Base-by-base conservation (phyloP, 2,113 vertebrate genomes). In the Zeus faber region DNA sequence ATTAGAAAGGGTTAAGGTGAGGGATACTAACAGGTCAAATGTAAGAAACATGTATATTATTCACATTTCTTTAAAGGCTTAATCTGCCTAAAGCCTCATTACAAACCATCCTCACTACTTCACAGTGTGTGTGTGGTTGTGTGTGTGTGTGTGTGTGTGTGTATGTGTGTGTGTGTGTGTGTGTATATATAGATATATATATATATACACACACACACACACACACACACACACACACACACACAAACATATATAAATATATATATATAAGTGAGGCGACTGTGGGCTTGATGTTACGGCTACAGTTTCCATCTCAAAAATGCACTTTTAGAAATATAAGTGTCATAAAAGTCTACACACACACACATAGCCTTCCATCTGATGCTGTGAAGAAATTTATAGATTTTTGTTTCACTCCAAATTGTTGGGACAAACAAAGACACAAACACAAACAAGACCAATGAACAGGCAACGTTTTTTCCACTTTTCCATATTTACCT, bases 381-480 rank as follows among this genome's bases (percentile, higher is more conserved):
- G 3, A 44, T n/a, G 13, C 16, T 50, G 26, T 53, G 21, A 58
- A 74, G 54, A 56, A 58, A 9, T 6, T 13, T 41, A 47, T 23
- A 24, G 3, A 41, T 6, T 37, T 1, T 9, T 46, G 27, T 33
- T 51, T 18, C 51, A 48, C 52, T 44, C 6, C n/a, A 70, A 67
- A 52, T 68, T 56, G 41, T 48, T 40, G 10, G 61, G 56, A 77
- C 64, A 63, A 54, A 83, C 66, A 72, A 58, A 64, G 54, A 51
- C n/a, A n/a, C n/a, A 74, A 58, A 80, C 54, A 16, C 4, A 82
- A 54, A 16, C 7, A 62, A 76, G 62, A 78, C 67, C 75, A 76
- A 79, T 29, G 53, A 58, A 67, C 62, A 67, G 45, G 70, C 50
- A 45, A 60, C 33, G 70, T 4, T 27, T 37, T 46, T 51, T 54